Percentiles rank a stretch among this genome's conserved stretches.
These are phyloP conservation scores for Barypeithes pellucidus DNA, from an alignment of 2,888 invertebrate species.

Conservation along the genomic window DNA sequence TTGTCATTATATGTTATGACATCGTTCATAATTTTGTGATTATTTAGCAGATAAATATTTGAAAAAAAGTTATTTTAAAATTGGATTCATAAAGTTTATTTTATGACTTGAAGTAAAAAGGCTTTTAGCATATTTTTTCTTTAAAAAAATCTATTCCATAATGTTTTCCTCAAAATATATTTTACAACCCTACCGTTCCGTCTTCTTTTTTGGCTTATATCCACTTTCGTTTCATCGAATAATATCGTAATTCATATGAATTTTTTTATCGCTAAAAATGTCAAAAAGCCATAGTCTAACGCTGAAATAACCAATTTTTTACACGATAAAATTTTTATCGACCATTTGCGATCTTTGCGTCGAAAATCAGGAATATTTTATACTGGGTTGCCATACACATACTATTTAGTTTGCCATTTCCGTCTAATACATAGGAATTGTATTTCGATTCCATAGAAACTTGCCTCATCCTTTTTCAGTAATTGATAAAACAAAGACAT, in stretches of 20 bases:
- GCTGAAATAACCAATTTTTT: slow-evolving; percentile 36
- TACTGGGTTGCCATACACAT: not conserved
- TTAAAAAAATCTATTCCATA: not conserved
- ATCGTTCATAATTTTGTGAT: too few relatives aligned
- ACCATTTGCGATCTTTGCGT: slow-evolving; percentile 5
- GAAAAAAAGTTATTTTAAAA: too few relatives aligned
- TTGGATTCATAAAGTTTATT: not conserved
- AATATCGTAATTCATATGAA: slow-evolving; percentile 38
- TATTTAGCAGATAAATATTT: too few relatives aligned
- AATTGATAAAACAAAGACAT: too few relatives aligned
- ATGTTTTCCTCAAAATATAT: slow-evolving; percentile 3
- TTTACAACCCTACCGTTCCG: slow-evolving; percentile 10
- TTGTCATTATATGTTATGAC: too few relatives aligned
- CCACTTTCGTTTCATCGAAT: slow-evolving; percentile 9
- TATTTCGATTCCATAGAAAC: too few relatives aligned
- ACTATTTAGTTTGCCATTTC: too few relatives aligned
- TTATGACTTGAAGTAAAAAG: not conserved
- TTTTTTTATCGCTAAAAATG: slow-evolving; percentile 29
- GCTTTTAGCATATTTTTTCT: not conserved
- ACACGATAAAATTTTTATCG: slow-evolving; percentile 30
- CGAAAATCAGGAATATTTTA: slow-evolving; percentile 10
- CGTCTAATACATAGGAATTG: too few relatives aligned
- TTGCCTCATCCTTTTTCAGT: too few relatives aligned
- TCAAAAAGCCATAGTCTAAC: slow-evolving; percentile 28
- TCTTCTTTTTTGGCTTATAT: slow-evolving; percentile 15